Conservation (phyloP, 2,113 vertebrate genomes). For the Amphiprion percula region DNA sequence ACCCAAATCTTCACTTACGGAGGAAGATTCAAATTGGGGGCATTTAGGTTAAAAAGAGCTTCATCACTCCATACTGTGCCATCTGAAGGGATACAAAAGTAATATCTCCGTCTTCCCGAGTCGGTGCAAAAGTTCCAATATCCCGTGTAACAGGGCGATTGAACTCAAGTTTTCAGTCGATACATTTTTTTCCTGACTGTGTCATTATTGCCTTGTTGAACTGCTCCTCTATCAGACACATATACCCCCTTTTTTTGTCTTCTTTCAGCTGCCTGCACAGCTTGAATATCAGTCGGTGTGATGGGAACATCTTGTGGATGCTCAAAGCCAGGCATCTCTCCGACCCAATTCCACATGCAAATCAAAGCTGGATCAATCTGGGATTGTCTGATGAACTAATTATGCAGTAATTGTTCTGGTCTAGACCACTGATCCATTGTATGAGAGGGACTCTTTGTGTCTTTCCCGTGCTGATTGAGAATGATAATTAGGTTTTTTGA, state of each 20-base stretch:
- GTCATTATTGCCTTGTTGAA: slow-evolving; percentile 40
- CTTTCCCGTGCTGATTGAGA: slow-evolving; percentile 63
- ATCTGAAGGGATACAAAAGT: slow-evolving; percentile 25
- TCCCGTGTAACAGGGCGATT: slow-evolving; percentile 28
- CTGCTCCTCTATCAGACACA: slow-evolving; percentile 11
- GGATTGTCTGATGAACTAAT: slow-evolving; percentile 77
- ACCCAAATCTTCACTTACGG: slow-evolving; percentile 34
- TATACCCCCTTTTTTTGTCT: neutral
- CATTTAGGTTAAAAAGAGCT: slow-evolving; percentile 47
- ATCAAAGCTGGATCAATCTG: slow-evolving; percentile 75
- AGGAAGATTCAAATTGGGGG: slow-evolving; percentile 58
- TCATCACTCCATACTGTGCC: slow-evolving; percentile 4
- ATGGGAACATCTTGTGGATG: slow-evolving; percentile 30
- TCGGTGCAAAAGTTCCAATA: slow-evolving; percentile 38
- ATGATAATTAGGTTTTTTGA: slow-evolving; percentile 77
- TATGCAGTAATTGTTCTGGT: slow-evolving; percentile 77
- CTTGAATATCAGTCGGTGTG: neutral
- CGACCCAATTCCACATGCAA: slow-evolving; percentile 66
- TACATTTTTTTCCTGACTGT: slow-evolving; percentile 15
- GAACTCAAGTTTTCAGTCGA: slow-evolving; percentile 15
- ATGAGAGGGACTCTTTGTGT: slow-evolving; percentile 64
- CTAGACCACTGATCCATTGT: slow-evolving; percentile 73
- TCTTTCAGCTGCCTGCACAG: slow-evolving; percentile 2
- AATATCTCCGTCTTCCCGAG: slow-evolving; percentile 25
- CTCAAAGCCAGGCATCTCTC: slow-evolving; percentile 27